These are phyloP conservation scores for Labeo rohita DNA, from an alignment of 2,113 vertebrate species.

Conservation along the genomic window DNA sequence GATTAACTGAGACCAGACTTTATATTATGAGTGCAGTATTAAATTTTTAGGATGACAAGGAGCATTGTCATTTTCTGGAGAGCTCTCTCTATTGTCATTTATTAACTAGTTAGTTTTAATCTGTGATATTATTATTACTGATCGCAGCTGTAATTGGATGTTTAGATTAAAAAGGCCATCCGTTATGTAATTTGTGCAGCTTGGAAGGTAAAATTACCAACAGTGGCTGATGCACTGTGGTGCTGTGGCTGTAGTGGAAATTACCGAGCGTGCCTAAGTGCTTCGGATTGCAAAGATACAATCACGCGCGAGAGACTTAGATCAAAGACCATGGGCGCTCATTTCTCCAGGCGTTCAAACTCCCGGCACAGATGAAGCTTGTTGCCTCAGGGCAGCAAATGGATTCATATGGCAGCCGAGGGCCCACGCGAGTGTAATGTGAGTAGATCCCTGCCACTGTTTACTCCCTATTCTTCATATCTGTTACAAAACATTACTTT, in stretches of 20 bases:
- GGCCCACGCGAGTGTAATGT: constrained; percentile 57
- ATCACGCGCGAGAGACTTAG: not conserved
- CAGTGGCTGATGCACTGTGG: constrained; percentile 25
- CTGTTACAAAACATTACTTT: constrained; percentile 25
- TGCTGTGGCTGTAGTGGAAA: constrained; percentile 28
- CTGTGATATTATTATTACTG: not conserved
- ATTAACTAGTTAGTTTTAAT: constrained; percentile 15
- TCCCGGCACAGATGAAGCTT: constrained; percentile 63
- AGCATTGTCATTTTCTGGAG: not conserved
- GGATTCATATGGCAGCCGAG: constrained; percentile 65
- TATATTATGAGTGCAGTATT: not conserved
- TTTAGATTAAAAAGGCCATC: not conserved
- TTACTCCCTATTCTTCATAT: constrained; percentile 15
- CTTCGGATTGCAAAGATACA: constrained; percentile 20
- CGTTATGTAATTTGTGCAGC: not conserved
- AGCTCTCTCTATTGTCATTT: not conserved
- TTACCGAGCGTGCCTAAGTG: not conserved
- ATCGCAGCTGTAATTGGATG: not conserved
- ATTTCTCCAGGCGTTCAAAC: constrained; percentile 37
- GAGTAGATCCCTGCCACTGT: constrained; percentile 26
- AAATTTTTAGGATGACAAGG: not conserved
- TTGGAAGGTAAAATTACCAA: constrained; percentile 2
- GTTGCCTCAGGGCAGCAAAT: constrained; percentile 65
- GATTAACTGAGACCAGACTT: not conserved
- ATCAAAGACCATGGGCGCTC: constrained; percentile 45